Conservation (phyloP, 2,797 vertebrate species). For the Neosalanx taihuensis region DNA sequence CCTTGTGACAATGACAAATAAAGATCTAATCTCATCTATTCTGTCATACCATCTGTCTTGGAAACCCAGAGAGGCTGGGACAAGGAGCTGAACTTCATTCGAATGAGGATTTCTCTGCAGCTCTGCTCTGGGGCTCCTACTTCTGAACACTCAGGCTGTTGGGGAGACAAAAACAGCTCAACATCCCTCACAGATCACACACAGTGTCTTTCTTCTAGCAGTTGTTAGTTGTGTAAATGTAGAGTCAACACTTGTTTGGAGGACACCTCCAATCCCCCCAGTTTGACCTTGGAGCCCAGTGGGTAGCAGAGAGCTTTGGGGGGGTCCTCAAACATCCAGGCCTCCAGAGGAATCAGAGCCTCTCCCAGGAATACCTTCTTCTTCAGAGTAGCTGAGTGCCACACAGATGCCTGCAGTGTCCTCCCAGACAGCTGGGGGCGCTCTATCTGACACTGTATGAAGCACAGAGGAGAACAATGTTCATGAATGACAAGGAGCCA, state of each 20-base stretch:
- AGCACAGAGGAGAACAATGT: neutral
- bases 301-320: constrained; percentile 76
- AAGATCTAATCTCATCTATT: too few relatives aligned
- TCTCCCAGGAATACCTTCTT: constrained; percentile 84
- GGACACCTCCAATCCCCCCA: neutral
- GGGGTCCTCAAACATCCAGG: constrained; percentile 74
- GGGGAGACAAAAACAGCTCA: neutral
- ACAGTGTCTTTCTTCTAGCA: neutral
- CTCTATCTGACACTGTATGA: constrained; percentile 75
- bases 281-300: constrained; percentile 78
- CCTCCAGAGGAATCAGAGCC: constrained; percentile 77
- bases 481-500: neutral
- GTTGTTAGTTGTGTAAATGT: neutral
- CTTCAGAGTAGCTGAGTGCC: constrained; percentile 81
- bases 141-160: constrained; percentile 64
- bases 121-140: constrained; percentile 43
- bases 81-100: constrained; percentile 62
- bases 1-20: too few relatives aligned
- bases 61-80: constrained; percentile 31
- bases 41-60: constrained; percentile 36
- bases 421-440: constrained; percentile 72
- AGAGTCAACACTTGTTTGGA: neutral
- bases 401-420: constrained; percentile 82
- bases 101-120: constrained; percentile 56
- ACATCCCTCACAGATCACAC: neutral